These are phyloP conservation scores for Acridotheres tristis DNA, from an alignment of 2,797 vertebrate species.

Conservation along the genomic window DNA sequence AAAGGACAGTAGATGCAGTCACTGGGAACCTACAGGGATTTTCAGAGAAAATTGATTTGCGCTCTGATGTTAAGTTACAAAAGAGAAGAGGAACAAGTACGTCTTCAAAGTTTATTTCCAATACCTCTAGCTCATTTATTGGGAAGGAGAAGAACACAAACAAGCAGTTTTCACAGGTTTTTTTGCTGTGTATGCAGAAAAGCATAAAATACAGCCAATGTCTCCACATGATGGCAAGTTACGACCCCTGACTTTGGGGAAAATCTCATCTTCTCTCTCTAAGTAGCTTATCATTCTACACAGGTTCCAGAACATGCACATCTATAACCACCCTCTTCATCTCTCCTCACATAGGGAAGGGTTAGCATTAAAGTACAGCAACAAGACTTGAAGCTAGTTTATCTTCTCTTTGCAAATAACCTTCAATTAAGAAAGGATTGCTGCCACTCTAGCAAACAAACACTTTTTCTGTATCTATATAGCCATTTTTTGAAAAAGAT, in stretches of 20 bases:
- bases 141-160: not conserved
- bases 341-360: not conserved
- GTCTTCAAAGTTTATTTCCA: not conserved
- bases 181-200: not conserved
- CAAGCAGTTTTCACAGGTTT: not conserved
- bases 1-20: not conserved
- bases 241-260: accelerated
- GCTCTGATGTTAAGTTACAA: not conserved
- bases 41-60: not conserved
- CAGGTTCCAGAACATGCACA: not conserved
- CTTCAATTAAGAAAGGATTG: not conserved
- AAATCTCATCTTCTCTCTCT: not conserved
- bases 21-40: not conserved
- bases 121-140: not conserved
- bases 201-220: accelerated
- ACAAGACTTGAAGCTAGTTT: not conserved
- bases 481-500: not conserved
- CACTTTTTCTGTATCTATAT: not conserved
- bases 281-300: not conserved
- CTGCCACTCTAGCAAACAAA: not conserved
- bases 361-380: not conserved
- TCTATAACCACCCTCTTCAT: not conserved
- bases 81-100: not conserved
- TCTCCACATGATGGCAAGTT: not conserved
- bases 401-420: not conserved